Evolutionary conservation across 2,797 vertebrate species (phyloP).

Genomic region (Ciconia nigra): DNA sequence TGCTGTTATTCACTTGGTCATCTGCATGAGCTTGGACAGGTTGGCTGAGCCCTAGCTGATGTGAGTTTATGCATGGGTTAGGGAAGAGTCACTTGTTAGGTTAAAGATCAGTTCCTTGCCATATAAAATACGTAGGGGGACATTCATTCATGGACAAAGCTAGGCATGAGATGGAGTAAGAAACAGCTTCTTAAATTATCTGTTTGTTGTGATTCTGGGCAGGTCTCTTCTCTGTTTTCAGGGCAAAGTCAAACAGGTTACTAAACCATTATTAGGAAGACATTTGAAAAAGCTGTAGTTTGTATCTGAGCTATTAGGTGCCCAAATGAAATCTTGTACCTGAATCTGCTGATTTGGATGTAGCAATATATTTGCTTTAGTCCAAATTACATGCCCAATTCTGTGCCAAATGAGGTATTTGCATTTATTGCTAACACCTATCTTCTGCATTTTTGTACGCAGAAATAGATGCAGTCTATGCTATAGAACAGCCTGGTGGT

Average conservation of each 20-base stretch:
- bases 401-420: rapidly evolving
- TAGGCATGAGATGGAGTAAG: background rate
- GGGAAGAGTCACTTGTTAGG: background rate
- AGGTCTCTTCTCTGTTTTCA: background rate
- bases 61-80: background rate
- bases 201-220: background rate
- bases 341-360: background rate
- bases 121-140: background rate
- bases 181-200: background rate
- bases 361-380: background rate
- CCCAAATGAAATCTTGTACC: background rate
- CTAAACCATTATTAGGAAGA: background rate
- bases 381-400: background rate
- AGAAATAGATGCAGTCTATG: background rate
- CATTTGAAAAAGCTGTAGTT: background rate
- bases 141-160: background rate
- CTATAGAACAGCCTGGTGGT: background rate
- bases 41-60: background rate
- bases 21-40: background rate
- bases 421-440: background rate
- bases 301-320: background rate
- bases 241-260: background rate
- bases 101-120: background rate
- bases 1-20: background rate
- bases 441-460: background rate